Percentiles rank a stretch among this genome's conserved stretches.
Conservation (phyloP, 2,113 vertebrate genomes). For the Clarias macrocephalus region DNA sequence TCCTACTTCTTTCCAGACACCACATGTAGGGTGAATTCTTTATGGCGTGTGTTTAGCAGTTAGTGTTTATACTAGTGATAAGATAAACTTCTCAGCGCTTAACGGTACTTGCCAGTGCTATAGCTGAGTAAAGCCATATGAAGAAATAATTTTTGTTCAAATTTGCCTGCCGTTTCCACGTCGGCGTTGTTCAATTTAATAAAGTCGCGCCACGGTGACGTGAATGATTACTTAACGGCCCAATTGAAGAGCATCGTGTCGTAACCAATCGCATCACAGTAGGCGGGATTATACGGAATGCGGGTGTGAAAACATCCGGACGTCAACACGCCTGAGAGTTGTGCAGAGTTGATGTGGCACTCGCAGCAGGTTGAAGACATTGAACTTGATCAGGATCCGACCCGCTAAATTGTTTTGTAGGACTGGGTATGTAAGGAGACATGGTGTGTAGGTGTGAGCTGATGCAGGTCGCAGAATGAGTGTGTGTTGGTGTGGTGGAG, state of each 20-base stretch:
- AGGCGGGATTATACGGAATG: neutral
- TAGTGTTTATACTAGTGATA: neutral
- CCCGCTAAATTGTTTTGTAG: neutral
- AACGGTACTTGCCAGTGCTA: neutral
- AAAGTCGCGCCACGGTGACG: no score
- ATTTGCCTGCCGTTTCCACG: neutral
- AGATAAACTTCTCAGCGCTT: neutral
- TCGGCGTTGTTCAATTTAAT: neutral
- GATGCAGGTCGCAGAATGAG: neutral
- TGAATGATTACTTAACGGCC: neutral
- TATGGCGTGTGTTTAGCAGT: neutral
- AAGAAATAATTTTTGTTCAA: neutral
- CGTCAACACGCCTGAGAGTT: slow-evolving; percentile 33
- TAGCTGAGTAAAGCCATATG: neutral
- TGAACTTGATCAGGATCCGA: slow-evolving; percentile 22
- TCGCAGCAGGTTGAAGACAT: neutral
- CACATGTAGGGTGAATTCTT: neutral
- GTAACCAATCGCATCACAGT: neutral
- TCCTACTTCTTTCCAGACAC: neutral
- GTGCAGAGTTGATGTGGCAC: slow-evolving; percentile 49
- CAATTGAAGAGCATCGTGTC: neutral
- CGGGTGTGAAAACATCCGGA: neutral
- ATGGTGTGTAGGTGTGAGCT: neutral
- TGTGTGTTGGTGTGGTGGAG: neutral
- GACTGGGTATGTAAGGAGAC: slow-evolving; percentile 36